Evolutionary conservation across 2,113 vertebrate genomes (phyloP), one percentile per base, ranked within the genome.

Genomic region (Daubentonia madagascariensis): DNA sequence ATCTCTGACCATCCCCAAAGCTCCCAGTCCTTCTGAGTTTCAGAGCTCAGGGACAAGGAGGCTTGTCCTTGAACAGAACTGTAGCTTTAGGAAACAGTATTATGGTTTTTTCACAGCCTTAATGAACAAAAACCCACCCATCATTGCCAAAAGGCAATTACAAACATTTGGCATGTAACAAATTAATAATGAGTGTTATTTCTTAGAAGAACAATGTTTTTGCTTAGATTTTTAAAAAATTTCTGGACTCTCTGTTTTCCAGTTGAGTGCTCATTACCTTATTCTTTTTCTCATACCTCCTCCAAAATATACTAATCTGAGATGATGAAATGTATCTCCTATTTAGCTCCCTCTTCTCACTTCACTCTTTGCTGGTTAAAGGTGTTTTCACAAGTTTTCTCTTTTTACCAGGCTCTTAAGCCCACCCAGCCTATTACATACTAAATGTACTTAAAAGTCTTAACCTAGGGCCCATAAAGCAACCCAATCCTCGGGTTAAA

Each of bases 11-110:
- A 84, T 92, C 97, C 90, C 94, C 89, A 97, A 97, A 98, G 93
- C 61, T 78, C 67, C 85, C 28, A 9, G 8, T 70, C 92, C 54
- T 85, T 52, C n/a, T 32, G 80, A 86, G 92, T 97, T 3, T 20
- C 70, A 89, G 98, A 92, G 45, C 88, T 85, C 95, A 84, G 83
- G 79, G 96, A 89, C 25, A 40, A 52, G 70, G 61, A 96, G 43
- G 68, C 23, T 75, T 73, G 52, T 43, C 1, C 6, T 90, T 89
- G 80, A 80, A 79, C 79, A 94, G 92, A 92, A 91, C 92, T 81
- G 79, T 88, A 93, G 67, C 84, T 97, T 96, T 95, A 96, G 73
- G 50, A 96, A 89, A 10, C 3, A 88, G 9, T 23, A 37, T 8
- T 16, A 5, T 35, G 63, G 63, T 16, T 67, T 67, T 32, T 68